Evolutionary conservation across 2,113 vertebrate species (phyloP).

Genomic region (Proteles cristata): DNA sequence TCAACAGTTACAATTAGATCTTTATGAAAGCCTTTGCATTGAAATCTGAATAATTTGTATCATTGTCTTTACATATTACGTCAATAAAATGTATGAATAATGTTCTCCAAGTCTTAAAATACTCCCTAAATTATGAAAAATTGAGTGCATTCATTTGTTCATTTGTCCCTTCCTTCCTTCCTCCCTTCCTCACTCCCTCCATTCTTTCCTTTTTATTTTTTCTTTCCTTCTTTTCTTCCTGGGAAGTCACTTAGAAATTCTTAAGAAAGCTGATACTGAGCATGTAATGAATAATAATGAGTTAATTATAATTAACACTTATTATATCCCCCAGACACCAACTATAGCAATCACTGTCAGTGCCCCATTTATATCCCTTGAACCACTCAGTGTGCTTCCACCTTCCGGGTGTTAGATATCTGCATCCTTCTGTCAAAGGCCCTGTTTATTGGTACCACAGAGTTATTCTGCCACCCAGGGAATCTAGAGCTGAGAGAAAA

Average conservation of each 20-base stretch:
- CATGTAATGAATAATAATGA: background rate
- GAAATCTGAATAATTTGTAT: background rate
- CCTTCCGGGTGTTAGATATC: background rate
- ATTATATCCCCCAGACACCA: background rate
- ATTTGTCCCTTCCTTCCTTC: background rate
- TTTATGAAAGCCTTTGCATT: background rate
- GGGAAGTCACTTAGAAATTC: background rate
- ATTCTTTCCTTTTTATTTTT: background rate
- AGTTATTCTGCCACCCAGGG: background rate
- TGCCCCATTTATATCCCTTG: background rate
- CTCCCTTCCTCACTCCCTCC: background rate
- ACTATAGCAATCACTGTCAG: background rate
- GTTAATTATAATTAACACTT: background rate
- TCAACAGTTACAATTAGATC: background rate
- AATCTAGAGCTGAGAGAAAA: background rate
- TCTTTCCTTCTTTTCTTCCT: background rate
- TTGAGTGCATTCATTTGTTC: background rate
- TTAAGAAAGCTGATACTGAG: background rate
- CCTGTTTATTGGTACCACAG: background rate
- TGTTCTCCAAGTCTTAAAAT: background rate
- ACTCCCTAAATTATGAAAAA: background rate
- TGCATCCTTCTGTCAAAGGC: background rate
- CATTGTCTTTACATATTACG: background rate
- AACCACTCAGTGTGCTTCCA: background rate
- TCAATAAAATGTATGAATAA: no score